These are phyloP conservation scores for Phaedon cochleariae DNA, from an alignment of 2,888 invertebrate genomes.

Conservation along the genomic window DNA sequence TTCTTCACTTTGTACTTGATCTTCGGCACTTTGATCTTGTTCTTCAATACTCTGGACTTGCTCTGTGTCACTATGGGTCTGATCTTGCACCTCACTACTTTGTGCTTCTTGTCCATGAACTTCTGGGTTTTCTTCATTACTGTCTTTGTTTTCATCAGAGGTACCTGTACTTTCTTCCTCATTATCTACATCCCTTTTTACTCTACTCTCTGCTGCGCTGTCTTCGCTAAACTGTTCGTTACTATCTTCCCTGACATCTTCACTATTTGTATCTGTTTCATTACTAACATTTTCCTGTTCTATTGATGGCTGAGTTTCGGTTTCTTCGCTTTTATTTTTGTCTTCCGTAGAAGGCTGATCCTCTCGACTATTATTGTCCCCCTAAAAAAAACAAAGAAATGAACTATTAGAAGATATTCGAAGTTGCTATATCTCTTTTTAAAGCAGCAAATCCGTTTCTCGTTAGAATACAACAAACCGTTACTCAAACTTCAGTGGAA, in stretches of 20 bases:
- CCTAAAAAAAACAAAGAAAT: slow-evolving; percentile 39
- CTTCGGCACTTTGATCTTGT: no score
- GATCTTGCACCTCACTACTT: neutral
- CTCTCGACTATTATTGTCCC: slow-evolving; percentile 54
- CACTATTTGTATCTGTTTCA: slow-evolving; percentile 53
- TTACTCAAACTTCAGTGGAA: no score
- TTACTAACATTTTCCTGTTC: slow-evolving; percentile 47
- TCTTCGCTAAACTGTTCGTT: slow-evolving; percentile 52
- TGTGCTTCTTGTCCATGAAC: no score
- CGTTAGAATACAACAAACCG: no score
- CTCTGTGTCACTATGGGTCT: no score
- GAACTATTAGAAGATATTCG: no score
- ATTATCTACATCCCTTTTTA: slow-evolving; percentile 51
- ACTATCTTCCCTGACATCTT: slow-evolving; percentile 62
- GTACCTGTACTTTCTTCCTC: slow-evolving; percentile 63
- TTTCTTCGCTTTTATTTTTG: slow-evolving; percentile 44
- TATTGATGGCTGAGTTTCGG: slow-evolving; percentile 17
- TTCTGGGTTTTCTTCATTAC: slow-evolving; percentile 48
- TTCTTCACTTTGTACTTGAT: slow-evolving; percentile 1
- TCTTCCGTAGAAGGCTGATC: slow-evolving; percentile 42
- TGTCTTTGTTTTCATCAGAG: slow-evolving; percentile 52
- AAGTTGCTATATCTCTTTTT: no score
- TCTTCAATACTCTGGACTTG: no score
- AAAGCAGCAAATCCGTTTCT: no score
- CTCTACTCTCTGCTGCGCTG: slow-evolving; percentile 47